Evolutionary conservation across 2,113 vertebrate species (phyloP), one percentile per base, ranked within the genome.

Genomic region (Tragelaphus imberbis): DNA sequence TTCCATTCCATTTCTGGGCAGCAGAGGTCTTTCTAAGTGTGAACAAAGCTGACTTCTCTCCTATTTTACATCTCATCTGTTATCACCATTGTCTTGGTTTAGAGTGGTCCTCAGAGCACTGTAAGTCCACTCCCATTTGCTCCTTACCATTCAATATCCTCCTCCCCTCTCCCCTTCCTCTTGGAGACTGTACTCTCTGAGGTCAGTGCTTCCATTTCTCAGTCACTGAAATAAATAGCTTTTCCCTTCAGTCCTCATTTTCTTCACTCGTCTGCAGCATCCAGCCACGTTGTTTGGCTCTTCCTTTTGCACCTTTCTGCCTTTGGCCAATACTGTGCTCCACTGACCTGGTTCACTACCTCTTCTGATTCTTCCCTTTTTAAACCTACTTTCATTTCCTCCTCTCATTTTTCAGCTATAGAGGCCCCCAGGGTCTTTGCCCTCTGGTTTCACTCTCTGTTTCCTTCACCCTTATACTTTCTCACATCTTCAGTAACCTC

Each of bases 1-100:
- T 90, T 97, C 75, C 87, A 14, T 84, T 91, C 86, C 58, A 58
- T 75, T 96, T 88, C 63, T 92, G 91, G 56, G 75, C 56, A 79
- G 27, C 44, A 25, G 80, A 71, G 80, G 77, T 91, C 84, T 90
- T 94, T 92, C 56, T 53, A 65, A 95, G 71, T 40, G 27, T 92
- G 84, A 90, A 88, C 47, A 90, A 47, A 53, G 28, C 71, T 44
- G 65, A 3, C 33, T 63, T 53, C 40, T 95, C 56, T 94, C 71
- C 84, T 10, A 56, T 84, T 92, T 95, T 90, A 21, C 44, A 71
- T 84, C 87, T 92, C 44, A 77, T 87, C 91, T 95, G 44, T 95
- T 36, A 27, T 47, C 80, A 71, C 61, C 55, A 5, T 77, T 7
- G 21, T 88, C 89, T 89, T 79, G 80, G 88, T 51, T 87, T 33